These are phyloP conservation scores for Pinna nobilis DNA, from an alignment of 1,140 invertebrate species.

Conservation along the genomic window DNA sequence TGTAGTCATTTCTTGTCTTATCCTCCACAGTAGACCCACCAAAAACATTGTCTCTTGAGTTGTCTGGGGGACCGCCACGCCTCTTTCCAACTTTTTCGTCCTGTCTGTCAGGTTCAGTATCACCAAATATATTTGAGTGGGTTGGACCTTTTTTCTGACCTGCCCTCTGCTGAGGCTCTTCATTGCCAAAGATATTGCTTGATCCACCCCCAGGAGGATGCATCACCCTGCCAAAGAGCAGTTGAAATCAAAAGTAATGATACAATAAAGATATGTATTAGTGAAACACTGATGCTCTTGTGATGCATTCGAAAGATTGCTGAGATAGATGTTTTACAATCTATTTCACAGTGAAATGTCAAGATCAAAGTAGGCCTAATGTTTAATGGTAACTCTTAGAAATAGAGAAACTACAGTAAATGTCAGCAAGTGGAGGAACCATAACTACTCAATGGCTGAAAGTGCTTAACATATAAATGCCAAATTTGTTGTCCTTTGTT, in stretches of 20 bases:
- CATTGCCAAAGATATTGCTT: constrained; percentile 79
- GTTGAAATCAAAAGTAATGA: no score
- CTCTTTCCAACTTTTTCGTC: constrained; percentile 18
- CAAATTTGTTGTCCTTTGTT: no score
- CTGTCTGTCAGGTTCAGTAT: not conserved
- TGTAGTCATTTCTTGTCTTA: constrained; percentile 12
- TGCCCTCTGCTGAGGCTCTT: constrained; percentile 23
- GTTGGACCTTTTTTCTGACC: not conserved
- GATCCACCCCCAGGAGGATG: constrained; percentile 82
- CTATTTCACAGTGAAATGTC: no score
- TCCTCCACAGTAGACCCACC: constrained; percentile 1
- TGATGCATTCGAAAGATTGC: no score
- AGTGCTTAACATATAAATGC: no score
- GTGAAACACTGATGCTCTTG: not conserved
- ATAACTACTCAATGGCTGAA: no score
- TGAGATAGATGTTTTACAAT: no score
- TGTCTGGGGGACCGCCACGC: constrained; percentile 9
- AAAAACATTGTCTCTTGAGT: constrained; percentile 22
- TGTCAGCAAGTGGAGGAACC: no score
- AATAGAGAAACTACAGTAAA: no score
- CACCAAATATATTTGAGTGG: constrained; percentile 37
- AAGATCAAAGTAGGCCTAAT: no score
- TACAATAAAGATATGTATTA: not conserved
- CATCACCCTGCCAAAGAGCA: constrained; percentile 77
- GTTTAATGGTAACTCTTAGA: no score